Evolutionary conservation across 2,113 vertebrate species (phyloP), one percentile per base, ranked within the genome.

Genomic region (Amphilophus citrinellus): DNA sequence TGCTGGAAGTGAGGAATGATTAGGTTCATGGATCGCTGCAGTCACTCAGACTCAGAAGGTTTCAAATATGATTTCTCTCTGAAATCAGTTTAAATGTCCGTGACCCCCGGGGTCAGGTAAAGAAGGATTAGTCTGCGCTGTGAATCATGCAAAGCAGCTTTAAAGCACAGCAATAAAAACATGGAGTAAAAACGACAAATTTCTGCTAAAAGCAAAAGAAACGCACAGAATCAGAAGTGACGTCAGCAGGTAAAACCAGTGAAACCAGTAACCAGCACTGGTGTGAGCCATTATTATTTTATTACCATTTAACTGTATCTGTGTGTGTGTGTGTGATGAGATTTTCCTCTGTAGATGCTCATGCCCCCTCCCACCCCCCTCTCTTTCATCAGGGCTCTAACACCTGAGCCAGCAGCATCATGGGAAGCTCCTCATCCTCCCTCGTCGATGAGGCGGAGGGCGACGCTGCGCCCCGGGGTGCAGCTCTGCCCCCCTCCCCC

Each of bases 351-450:
- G 65, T 18, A 22, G n/a, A 20, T 20, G 42, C 42, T 71, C 65
- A 71, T 10, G 24, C 24, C 42, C 24, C 42, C 37, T 77, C 3
- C 37, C 42, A 24, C 22, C 20, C 14, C 15, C 30, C 62, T 32
- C 30, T 66, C 39, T 44, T 7, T 39, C 71, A 1, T 47, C 77
- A 89, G 89, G 82, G 10, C 18, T 10, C n/a, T 7, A 56, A 37
- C 73, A 37, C 82, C n/a, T 79, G 86, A 90, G 37, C 71, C 61
- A 35, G 83, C n/a, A 3, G 89, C 83, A 85, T 56, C 82, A 93
- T 93, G 92, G 92, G 92, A 82, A 86, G 87, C 10, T 93, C 92
- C 57, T 84, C 77, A 37, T 93, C 92, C 60, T 93, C 91, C 20
- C 87, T 92, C 0, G 79, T 56, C 6, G 92, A 92, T 0, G 91